Evolutionary conservation across 2,888 invertebrate genomes (phyloP).

Genomic region (Cheilosia soror): DNA sequence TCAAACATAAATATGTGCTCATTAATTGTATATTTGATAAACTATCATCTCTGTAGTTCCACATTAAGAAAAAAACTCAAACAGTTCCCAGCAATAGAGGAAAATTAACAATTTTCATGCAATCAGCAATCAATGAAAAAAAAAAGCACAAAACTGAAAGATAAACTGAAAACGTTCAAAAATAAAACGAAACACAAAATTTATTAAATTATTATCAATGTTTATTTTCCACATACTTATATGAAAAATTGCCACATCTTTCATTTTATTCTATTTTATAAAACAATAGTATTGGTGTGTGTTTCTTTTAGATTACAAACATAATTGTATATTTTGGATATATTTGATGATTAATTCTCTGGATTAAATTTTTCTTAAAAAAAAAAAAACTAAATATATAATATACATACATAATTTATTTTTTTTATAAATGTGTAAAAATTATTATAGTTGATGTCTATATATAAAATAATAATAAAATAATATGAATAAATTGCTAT

Average conservation of each 20-base stretch:
- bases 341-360: conserved; percentile 1
- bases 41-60: too few relatives aligned
- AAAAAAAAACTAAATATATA: conserved; percentile 35
- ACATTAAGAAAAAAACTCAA: too few relatives aligned
- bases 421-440: conserved; percentile 42
- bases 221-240: conserved; percentile 53
- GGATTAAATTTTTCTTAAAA: background rate
- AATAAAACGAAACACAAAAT: conserved; percentile 60
- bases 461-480: conserved; percentile 45
- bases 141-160: conserved; percentile 13
- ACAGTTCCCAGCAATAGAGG: background rate
- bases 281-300: conserved; percentile 60
- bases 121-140: background rate
- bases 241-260: conserved; percentile 40
- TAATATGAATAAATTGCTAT: conserved; percentile 43
- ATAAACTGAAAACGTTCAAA: conserved; percentile 12
- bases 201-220: conserved; percentile 67
- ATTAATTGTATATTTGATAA: too few relatives aligned
- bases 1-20: too few relatives aligned
- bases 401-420: conserved; percentile 57
- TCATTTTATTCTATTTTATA: conserved; percentile 18
- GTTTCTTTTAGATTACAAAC: conserved; percentile 61
- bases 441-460: conserved; percentile 5
- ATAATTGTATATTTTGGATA: conserved; percentile 34
- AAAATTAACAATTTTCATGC: background rate